These are phyloP conservation scores for Serranus cabrilla DNA, from an alignment of 2,797 vertebrate species.

Conservation along the genomic window DNA sequence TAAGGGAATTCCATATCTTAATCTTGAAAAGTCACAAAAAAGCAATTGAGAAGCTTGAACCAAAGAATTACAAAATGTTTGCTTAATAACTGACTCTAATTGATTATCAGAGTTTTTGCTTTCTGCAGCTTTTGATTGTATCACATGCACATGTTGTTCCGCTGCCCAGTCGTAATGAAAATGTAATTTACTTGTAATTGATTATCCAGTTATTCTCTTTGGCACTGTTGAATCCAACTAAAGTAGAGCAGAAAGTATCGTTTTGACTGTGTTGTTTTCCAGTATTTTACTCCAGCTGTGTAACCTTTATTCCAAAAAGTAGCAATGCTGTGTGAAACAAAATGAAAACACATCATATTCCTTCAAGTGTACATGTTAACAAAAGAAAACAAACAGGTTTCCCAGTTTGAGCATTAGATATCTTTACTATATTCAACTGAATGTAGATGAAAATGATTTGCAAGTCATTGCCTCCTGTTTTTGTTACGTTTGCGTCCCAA, in stretches of 20 bases:
- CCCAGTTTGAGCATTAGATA: too few species aligned
- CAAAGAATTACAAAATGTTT: neutral
- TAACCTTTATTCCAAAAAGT: too few species aligned
- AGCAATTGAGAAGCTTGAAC: neutral
- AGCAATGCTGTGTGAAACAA: too few species aligned
- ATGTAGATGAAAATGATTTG: too few species aligned
- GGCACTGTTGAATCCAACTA: neutral
- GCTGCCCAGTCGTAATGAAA: neutral
- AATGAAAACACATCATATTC: too few species aligned
- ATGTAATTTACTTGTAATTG: neutral
- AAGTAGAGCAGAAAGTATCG: neutral
- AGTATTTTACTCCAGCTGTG: neutral
- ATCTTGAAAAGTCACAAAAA: neutral
- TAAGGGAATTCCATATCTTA: too few species aligned
- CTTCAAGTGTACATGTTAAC: too few species aligned
- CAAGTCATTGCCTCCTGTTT: too few species aligned
- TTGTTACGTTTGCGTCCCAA: too few species aligned
- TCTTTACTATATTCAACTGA: too few species aligned
- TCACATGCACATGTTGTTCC: neutral
- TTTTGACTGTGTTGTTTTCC: neutral
- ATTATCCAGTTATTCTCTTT: neutral
- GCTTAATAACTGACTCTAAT: neutral
- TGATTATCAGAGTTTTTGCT: neutral
- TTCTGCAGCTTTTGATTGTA: neutral
- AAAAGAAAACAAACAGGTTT: too few species aligned